Base-by-base conservation (phyloP, 2,888 invertebrate genomes). In the Myopa testacea region DNA sequence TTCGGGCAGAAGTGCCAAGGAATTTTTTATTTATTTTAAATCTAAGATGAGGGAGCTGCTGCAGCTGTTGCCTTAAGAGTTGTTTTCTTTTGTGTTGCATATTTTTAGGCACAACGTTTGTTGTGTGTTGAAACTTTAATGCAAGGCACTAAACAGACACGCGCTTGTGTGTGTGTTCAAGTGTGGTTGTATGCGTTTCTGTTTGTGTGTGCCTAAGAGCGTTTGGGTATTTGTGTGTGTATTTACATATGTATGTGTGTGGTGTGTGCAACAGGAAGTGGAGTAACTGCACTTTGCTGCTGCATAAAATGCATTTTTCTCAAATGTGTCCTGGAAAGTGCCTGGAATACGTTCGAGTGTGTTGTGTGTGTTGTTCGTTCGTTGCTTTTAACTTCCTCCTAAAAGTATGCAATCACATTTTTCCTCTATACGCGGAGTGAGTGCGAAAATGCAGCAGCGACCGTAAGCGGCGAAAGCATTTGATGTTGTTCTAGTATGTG, bases 261-360 rank as follows among this genome's bases (percentile, higher is more conserved):
- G 40, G 26, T 26, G 26, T 26, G 26, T 68, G 68, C n/a, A 16
- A 45, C 40, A 19, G 38, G 12, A 55, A 10, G 37, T 55, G 19
- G 55, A 70, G 70, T 55, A 70, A 70, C 55, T 70, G 70, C 70
- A 70, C 70, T 55, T 70, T 70, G 58, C 70, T 70, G 58, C 70
- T 60, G 60, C 55, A 70, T 70, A 70, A 70, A 70, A 55, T 55
- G 55, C 70, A 55, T 37, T 52, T 40, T 70, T 70, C 52, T 70
- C 26, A 70, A 26, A 70, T 52, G 55, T 55, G 34, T 70, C 26
- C 37, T 16, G 34, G 70, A 26, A 70, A 70, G 70, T 52, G 52
- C 55, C 55, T 69, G 45, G 26, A 69, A 52, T 34, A 19, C n/a
- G 52, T 50, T 45, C 34, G 71, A 37, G 19, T 71, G 37, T 71